These are phyloP conservation scores for Caenorhabditis brenneri DNA, from an alignment of 1,140 invertebrate species.

Conservation along the genomic window DNA sequence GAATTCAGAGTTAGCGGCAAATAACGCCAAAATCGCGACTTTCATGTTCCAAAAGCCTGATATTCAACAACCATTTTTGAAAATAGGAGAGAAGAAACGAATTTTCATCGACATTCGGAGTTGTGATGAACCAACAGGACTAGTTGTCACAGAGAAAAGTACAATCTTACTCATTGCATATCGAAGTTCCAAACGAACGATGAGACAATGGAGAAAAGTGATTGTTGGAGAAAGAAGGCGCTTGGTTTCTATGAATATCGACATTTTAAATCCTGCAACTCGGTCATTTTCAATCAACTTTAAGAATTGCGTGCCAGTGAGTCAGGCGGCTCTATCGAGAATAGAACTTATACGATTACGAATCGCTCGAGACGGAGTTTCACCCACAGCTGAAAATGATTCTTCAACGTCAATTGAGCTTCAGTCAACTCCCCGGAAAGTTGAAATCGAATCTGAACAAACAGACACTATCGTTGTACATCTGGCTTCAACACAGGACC, in stretches of 20 bases:
- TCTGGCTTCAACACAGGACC: not conserved
- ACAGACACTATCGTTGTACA: not conserved
- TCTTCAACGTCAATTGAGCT: not conserved
- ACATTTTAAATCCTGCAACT: not conserved
- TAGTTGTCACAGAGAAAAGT: not conserved
- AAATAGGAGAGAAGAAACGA: not conserved
- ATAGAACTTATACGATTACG: not conserved
- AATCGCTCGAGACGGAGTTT: not conserved
- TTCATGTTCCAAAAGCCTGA: not conserved
- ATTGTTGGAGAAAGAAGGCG: not conserved
- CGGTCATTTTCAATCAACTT: not conserved
- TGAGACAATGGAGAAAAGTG: slow-evolving; percentile 11
- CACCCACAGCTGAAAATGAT: not conserved
- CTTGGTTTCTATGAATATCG: not conserved
- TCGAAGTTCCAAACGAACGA: not conserved
- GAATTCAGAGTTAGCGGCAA: not conserved
- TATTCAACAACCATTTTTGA: not conserved
- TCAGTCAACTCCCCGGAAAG: not conserved
- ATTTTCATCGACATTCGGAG: slow-evolving; percentile 6
- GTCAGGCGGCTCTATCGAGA: not conserved
- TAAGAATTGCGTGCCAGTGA: not conserved
- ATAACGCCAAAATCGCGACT: slow-evolving; percentile 7
- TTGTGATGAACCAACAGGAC: not conserved
- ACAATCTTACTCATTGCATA: not conserved
- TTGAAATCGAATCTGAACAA: slow-evolving; percentile 14